Base-by-base conservation (phyloP, 2,797 vertebrate species). In the Clarias pachynema region DNA sequence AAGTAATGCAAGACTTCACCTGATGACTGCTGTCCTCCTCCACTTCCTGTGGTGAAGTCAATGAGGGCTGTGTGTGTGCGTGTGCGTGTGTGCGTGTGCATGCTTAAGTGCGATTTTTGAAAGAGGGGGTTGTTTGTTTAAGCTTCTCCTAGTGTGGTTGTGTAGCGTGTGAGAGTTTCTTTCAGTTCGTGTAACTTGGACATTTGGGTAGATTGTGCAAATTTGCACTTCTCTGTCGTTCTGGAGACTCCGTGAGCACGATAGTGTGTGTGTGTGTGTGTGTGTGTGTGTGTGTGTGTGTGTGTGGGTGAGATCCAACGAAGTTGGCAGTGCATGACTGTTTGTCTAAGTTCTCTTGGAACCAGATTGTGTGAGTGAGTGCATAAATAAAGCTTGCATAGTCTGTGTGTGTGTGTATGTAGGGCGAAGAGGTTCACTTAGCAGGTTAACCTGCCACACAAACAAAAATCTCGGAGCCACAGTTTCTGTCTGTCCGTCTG, bases 1-100 rank as follows among this genome's bases (percentile, higher is more conserved):
- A 18, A 53, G 81, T 86, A 84, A 86, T 69, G 44, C 81, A 78
- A 80, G 75, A 72, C 68, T 79, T 80, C 70, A 57, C 80, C 77
- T 78, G 79, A 77, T 57, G 60, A 84, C 77, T 60, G 56, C 83
- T 82, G 59, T 83, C 84, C 63, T 85, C 79, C 44, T 79, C 34
- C 72, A 78, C 84, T 74, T 85, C 78, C 85, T 74, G 70, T 37
- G 65, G 68, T 79, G 85, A 65, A 79, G 81, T 88, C 87, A 88
- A 75, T 69, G 83, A 86, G 89, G 81, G 72, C 81, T 79, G 81
- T 82, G 79, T 88, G 82, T 83, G 84, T 63, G 82, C 78, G 73
- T 87, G 44, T 75, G 84, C 75, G 81, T 79, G 79, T 88, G 82
- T 83, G 83, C 37, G 66, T 0, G 26, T 1, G 31, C 8, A 18